phyloP scores from a whole-genome alignment of 1,140 invertebrate genomes.

The Philotrypesis tridentata region DNA sequence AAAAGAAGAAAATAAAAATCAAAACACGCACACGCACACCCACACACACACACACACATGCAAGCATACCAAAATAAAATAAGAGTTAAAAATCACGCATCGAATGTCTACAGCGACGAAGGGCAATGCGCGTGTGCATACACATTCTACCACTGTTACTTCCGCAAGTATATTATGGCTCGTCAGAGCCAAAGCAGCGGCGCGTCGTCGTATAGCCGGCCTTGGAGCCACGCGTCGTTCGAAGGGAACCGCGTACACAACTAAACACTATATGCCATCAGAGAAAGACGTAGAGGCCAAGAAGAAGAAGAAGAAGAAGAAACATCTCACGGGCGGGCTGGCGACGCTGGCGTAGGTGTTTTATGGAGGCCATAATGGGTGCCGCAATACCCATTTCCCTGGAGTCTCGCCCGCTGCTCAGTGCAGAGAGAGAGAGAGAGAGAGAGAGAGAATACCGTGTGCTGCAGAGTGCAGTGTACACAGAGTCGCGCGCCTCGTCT shows the following conservation, averaged over 20 bases:
- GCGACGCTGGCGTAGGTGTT: slow-evolving; percentile 49
- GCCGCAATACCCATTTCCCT: slow-evolving; percentile 41
- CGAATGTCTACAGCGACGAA: no score
- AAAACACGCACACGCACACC: no score
- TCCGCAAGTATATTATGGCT: slow-evolving; percentile 27
- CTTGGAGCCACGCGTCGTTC: slow-evolving; percentile 57
- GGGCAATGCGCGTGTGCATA: background rate
- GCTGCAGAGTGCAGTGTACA: no score
- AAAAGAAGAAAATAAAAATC: no score
- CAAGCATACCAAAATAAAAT: no score
- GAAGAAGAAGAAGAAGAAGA: background rate
- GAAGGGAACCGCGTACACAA: background rate
- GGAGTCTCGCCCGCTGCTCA: background rate
- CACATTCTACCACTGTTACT: background rate
- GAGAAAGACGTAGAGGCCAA: no score
- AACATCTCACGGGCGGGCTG: background rate
- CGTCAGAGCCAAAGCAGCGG: background rate
- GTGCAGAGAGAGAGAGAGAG: no score
- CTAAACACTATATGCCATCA: no score
- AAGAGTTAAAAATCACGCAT: no score
- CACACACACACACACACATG: no score
- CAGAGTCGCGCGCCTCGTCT: background rate
- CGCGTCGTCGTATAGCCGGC: slow-evolving; percentile 19
- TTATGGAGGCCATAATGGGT: slow-evolving; percentile 56
- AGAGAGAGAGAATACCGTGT: no score